A percentile compares a stretch with the other conserved stretches of the same genome.
These are phyloP conservation scores for Oscheius myriophilus DNA, from an alignment of 2,888 invertebrate species.

Conservation along the genomic window DNA sequence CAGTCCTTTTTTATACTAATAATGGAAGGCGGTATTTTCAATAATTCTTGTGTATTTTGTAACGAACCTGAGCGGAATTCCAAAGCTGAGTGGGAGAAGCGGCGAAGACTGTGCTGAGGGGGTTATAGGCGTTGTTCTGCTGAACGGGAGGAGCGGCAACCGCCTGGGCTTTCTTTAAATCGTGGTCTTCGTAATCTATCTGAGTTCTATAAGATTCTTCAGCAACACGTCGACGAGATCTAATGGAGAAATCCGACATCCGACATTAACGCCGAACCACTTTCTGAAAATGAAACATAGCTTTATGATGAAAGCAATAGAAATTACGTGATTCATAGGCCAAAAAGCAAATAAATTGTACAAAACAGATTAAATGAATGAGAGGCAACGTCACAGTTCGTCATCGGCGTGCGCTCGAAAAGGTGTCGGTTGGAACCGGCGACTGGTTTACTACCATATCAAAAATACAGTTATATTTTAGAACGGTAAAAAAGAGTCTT, in stretches of 20 bases:
- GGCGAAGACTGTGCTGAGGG: constrained; percentile 60
- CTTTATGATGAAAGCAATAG: too few species aligned
- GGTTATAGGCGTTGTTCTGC: constrained; percentile 37
- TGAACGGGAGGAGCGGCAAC: constrained; percentile 20
- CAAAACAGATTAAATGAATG: too few species aligned
- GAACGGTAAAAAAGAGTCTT: too few species aligned
- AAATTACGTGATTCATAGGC: too few species aligned
- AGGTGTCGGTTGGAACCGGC: too few species aligned
- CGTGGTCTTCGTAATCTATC: constrained; percentile 44
- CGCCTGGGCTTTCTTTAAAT: constrained; percentile 37
- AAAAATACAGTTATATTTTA: too few species aligned
- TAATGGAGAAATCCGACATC: constrained; percentile 58
- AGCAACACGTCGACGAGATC: constrained; percentile 45
- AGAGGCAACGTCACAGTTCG: too few species aligned
- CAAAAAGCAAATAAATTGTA: too few species aligned
- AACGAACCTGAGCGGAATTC: constrained; percentile 66
- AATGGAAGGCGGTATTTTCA: neutral
- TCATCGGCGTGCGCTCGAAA: too few species aligned
- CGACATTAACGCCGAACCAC: constrained; percentile 41
- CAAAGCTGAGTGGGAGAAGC: constrained; percentile 65
- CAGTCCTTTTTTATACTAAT: neutral
- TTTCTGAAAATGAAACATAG: too few species aligned
- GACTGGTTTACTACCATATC: too few species aligned
- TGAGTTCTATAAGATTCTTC: constrained; percentile 30
- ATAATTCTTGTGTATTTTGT: neutral